Conservation (phyloP, 2,888 invertebrate species). For the Carabus problematicus region DNA sequence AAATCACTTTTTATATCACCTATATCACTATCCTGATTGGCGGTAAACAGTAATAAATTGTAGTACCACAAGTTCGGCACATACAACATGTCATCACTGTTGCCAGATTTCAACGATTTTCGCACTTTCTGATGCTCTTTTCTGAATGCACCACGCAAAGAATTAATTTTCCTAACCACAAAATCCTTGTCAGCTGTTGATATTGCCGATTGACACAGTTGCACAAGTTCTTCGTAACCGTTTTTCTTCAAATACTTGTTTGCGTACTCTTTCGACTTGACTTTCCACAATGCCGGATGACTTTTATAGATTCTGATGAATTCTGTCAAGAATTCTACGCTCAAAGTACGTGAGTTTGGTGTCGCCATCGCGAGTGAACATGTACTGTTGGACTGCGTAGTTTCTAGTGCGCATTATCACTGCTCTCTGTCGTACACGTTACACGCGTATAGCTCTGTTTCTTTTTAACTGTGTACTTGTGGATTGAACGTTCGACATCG, state of each 20-base stretch:
- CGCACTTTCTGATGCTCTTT: slow-evolving; percentile 4
- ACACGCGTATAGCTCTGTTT: no score
- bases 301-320: slow-evolving; percentile 38
- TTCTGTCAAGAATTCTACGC: not conserved
- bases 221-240: slow-evolving; percentile 43
- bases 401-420: no score
- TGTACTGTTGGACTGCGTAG: no score
- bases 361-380: not conserved
- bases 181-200: slow-evolving; percentile 3
- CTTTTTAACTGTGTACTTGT: no score
- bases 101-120: not conserved
- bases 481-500: no score
- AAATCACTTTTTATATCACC: not conserved
- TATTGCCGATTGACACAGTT: slow-evolving; percentile 12
- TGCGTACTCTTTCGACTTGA: slow-evolving; percentile 46
- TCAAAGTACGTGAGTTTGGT: not conserved
- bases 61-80: slow-evolving; percentile 10
- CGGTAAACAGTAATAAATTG: slow-evolving; percentile 13
- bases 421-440: no score
- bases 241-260: slow-evolving; percentile 45
- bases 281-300: slow-evolving; percentile 47
- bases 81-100: not conserved
- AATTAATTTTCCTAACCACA: slow-evolving; percentile 11
- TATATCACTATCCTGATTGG: not conserved
- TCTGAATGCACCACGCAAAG: slow-evolving; percentile 6